Evolutionary conservation across 2,797 vertebrate species (phyloP), one percentile per base, ranked within the genome.

Genomic region (Spizella passerina): DNA sequence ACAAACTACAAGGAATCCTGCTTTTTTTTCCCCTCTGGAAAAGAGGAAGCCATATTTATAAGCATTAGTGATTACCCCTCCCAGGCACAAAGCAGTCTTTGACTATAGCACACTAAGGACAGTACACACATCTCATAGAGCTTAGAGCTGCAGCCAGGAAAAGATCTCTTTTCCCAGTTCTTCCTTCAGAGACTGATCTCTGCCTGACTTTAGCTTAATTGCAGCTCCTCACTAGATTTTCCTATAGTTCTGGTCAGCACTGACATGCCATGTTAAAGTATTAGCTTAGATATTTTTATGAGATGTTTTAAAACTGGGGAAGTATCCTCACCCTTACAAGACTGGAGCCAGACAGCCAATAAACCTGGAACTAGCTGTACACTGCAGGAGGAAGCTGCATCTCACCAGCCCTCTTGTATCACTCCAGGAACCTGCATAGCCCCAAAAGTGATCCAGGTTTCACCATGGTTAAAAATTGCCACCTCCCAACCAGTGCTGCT

Each of bases 361-460:
- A 23, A 21, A 19, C 29, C 23, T 22, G 44, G 41, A 14, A 64
- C 23, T 14, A 5, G n/a, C 26, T 66, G 20, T 11, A 5, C 53
- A 32, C 47, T 21, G 15, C 8, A 5, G 27, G 13, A 78, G 8
- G 43, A 55, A 69, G 55, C 47, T 5, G 2, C 32, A 66, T 34
- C 41, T 75, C 18, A 3, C 36, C 14, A 60, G 19, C 9, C 18
- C 26, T 55, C 82, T 43, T 2, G 0, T 2, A 3, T 22, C 24
- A 39, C 27, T 32, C 61, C 83, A 84, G 53, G 76, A 89, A 77
- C 10, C 39, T 38, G 10, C 69, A 81, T 12, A 71, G 26, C 32
- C 38, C 9, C 43, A 81, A 57, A 63, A 38, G 24, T 23, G 38
- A 50, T 49, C 3, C 15, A 53, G 19, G 5, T 53, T 71, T 57